These are phyloP conservation scores for Euzophera pinguis DNA, from an alignment of 2,888 invertebrate genomes.

Conservation along the genomic window DNA sequence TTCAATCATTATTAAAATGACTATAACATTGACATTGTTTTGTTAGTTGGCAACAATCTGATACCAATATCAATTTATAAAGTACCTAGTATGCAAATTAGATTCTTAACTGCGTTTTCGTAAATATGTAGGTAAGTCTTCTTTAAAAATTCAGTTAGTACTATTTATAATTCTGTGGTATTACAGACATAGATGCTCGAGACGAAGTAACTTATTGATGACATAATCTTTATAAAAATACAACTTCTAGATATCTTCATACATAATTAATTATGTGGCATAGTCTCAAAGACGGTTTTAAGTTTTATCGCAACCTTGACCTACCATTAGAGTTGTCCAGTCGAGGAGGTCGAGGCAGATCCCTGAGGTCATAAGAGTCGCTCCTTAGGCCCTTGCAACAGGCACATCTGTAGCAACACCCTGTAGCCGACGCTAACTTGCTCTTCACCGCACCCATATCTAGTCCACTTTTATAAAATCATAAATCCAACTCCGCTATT, in stretches of 20 bases:
- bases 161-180: no score
- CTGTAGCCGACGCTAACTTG: conserved; percentile 34
- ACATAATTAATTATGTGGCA: no score
- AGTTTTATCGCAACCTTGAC: conserved; percentile 32
- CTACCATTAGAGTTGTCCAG: conserved; percentile 53
- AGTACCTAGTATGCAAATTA: no score
- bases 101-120: neutral
- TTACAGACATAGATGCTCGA: no score
- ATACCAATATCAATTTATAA: no score
- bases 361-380: conserved; percentile 60
- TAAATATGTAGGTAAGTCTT: no score
- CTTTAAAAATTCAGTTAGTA: no score
- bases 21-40: no score
- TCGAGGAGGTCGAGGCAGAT: conserved; percentile 60
- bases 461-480: conserved; percentile 23
- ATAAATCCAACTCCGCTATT: conserved; percentile 22
- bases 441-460: conserved; percentile 68
- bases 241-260: neutral
- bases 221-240: neutral
- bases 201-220: no score
- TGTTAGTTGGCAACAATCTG: no score
- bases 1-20: no score
- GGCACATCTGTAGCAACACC: conserved; percentile 40
- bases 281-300: no score
- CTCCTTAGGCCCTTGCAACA: conserved; percentile 44